Conservation (phyloP, 2,888 invertebrate species). For the Perdita meconis region DNA sequence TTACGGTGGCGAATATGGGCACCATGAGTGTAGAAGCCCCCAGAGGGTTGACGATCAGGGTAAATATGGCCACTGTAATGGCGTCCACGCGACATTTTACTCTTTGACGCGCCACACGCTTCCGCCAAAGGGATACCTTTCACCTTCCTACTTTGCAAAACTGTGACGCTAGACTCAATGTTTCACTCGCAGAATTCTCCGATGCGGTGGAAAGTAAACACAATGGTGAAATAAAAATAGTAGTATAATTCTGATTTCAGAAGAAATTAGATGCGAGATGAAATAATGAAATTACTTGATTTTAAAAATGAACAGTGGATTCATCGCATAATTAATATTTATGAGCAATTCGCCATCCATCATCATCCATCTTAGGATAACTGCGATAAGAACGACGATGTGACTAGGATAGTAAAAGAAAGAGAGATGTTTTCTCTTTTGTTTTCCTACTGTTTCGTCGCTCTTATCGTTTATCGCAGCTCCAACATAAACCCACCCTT, state of each 20-base stretch:
- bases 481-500: too few species aligned
- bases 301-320: too few species aligned
- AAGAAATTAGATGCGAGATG: too few species aligned
- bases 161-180: constrained; percentile 13
- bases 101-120: constrained; percentile 58
- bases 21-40: constrained; percentile 73
- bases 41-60: constrained; percentile 75
- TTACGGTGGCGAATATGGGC: constrained; percentile 72
- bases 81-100: constrained; percentile 75
- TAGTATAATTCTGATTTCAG: too few species aligned
- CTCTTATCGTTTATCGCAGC: too few species aligned
- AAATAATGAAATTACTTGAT: too few species aligned
- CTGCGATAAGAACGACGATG: too few species aligned
- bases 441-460: too few species aligned
- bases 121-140: constrained; percentile 16
- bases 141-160: constrained; percentile 20
- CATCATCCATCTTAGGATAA: too few species aligned
- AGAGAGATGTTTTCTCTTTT: too few species aligned
- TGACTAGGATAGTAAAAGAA: too few species aligned
- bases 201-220: background rate
- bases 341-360: too few species aligned
- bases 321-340: background rate
- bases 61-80: constrained; percentile 83
- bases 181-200: background rate
- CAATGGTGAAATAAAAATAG: background rate